A percentile compares a stretch with the other conserved stretches of the same genome.
Conservation (phyloP, 2,113 vertebrate genomes). For the Tychaedon coryphoeus region DNA sequence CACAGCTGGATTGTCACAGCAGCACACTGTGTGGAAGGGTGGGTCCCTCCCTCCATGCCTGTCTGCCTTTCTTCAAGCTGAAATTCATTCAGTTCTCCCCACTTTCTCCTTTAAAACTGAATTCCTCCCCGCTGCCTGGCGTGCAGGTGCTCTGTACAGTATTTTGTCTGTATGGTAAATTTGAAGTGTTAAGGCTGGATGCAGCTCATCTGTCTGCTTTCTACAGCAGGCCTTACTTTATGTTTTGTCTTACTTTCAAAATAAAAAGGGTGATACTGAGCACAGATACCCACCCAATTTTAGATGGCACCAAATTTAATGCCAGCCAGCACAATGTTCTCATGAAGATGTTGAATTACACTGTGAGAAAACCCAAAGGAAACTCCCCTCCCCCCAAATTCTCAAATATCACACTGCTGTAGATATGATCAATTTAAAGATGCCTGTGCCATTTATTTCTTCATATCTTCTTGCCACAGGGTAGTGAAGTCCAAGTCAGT, state of each 20-base stretch:
- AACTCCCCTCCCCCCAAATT: background rate
- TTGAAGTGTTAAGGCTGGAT: background rate
- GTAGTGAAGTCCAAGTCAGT: background rate
- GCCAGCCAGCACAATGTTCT: background rate
- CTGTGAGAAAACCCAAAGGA: background rate
- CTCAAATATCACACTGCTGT: background rate
- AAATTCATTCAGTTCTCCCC: background rate
- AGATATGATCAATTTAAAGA: background rate
- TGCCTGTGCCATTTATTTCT: background rate
- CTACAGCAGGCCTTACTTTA: background rate
- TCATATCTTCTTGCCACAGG: background rate
- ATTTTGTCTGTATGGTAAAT: background rate
- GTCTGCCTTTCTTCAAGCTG: background rate
- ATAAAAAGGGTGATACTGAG: background rate
- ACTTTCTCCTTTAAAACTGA: background rate
- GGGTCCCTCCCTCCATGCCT: background rate
- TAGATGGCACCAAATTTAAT: background rate
- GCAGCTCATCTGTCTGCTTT: background rate
- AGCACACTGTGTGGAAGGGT: slow-evolving; percentile 92
- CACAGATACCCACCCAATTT: background rate
- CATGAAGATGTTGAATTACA: background rate
- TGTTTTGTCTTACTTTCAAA: background rate
- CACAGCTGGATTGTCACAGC: slow-evolving; percentile 88
- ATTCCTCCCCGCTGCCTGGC: background rate
- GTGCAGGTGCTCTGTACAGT: background rate